Conservation (phyloP, 2,113 vertebrate species). For the Oncorhynchus clarkii region DNA sequence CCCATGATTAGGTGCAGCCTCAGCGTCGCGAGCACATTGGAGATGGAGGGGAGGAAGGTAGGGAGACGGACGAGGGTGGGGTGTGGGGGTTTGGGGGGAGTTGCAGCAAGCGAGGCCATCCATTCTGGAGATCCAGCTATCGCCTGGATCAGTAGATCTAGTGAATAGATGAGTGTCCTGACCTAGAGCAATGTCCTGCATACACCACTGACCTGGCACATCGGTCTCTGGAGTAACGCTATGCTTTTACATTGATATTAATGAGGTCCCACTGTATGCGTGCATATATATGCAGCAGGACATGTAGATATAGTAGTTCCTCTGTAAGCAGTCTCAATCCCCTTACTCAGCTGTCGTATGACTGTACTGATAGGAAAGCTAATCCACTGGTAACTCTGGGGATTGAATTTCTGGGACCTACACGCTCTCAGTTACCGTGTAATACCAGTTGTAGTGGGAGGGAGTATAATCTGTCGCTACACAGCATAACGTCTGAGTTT, state of each 20-base stretch:
- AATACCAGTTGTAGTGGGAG: not conserved
- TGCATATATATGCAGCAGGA: not conserved
- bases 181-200: slow-evolving; percentile 15
- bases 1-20: slow-evolving; percentile 34
- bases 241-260: slow-evolving; percentile 6
- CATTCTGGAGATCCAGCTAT: slow-evolving; percentile 16
- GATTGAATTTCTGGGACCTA: not conserved
- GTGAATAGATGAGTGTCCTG: slow-evolving; percentile 14
- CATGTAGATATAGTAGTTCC: no score
- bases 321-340: not conserved
- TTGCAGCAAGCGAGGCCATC: slow-evolving; percentile 2
- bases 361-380: not conserved
- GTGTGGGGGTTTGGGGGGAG: not conserved
- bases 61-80: not conserved
- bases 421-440: not conserved
- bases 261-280: not conserved
- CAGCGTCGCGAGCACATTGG: slow-evolving; percentile 33
- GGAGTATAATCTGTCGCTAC: not conserved
- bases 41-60: not conserved
- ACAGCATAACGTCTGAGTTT: not conserved
- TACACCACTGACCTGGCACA: slow-evolving; percentile 19
- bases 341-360: not conserved
- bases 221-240: slow-evolving; percentile 2
- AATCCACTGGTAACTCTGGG: not conserved
- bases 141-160: slow-evolving; percentile 20